Percentiles rank a stretch among this genome's conserved stretches.
phyloP scores from a whole-genome alignment of 2,113 vertebrate species.

The Bubo scandiacus region DNA sequence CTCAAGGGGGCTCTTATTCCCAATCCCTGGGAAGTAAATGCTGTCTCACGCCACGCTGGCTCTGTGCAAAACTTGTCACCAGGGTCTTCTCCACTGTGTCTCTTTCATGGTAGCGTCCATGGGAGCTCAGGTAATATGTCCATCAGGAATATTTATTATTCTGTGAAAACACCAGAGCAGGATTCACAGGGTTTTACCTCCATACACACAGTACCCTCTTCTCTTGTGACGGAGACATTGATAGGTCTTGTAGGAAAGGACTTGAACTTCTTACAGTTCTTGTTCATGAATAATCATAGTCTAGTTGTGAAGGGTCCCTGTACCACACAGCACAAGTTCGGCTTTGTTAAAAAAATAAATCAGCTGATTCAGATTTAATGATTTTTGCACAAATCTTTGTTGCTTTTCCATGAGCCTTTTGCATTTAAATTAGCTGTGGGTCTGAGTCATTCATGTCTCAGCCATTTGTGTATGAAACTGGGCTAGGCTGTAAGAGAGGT shows the following conservation, averaged over 20 bases:
- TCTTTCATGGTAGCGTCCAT: neutral
- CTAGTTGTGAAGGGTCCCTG: neutral
- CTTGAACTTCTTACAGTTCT: neutral
- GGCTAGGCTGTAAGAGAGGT: neutral
- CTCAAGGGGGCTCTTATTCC: rapidly evolving
- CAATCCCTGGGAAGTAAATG: rapidly evolving
- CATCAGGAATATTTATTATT: too few relatives aligned
- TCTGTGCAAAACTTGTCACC: neutral
- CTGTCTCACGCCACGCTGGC: rapidly evolving
- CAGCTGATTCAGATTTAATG: neutral
- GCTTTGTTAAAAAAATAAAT: neutral
- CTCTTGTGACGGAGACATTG: rapidly evolving
- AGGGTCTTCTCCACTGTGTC: neutral
- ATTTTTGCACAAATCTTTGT: neutral
- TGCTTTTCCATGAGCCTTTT: neutral
- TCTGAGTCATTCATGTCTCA: neutral
- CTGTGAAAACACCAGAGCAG: neutral
- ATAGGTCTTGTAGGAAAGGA: neutral
- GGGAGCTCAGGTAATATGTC: rapidly evolving
- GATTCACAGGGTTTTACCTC: neutral
- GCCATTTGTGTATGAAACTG: neutral
- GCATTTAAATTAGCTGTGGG: neutral
- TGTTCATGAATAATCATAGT: neutral
- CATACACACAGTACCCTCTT: neutral
- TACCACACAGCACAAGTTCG: neutral